A percentile compares a stretch with the other conserved stretches of the same genome.
Evolutionary conservation across 1,140 invertebrate genomes (phyloP).

Genomic region (Trinorchestia longiramus): DNA sequence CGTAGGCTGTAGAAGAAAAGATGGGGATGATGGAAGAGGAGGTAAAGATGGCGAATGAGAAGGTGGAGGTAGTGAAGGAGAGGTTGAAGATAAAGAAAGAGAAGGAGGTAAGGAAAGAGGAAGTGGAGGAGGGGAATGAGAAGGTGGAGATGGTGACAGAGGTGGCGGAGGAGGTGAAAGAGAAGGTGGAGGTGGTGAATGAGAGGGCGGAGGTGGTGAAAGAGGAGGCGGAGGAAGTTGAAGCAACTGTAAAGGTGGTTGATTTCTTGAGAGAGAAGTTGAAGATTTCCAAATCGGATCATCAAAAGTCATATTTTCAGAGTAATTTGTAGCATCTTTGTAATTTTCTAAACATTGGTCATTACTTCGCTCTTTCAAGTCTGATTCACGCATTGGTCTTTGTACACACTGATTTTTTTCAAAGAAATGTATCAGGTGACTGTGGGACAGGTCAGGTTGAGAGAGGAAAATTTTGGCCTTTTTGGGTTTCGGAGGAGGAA

Average conservation of each 20-base stretch:
- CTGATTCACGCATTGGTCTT: neutral
- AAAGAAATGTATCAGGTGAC: neutral
- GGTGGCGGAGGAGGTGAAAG: neutral
- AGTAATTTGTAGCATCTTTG: neutral
- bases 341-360: neutral
- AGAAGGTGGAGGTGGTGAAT: neutral
- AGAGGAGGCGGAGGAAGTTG: slow-evolving; percentile 3
- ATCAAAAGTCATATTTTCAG: neutral
- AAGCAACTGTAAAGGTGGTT: neutral
- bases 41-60: neutral
- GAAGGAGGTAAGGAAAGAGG: neutral
- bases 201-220: neutral
- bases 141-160: neutral
- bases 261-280: neutral
- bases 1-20: neutral
- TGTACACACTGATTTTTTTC: neutral
- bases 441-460: neutral
- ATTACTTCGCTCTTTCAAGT: neutral
- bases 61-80: neutral
- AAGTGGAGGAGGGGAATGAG: neutral
- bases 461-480: slow-evolving; percentile 1
- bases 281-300: neutral
- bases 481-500: slow-evolving; percentile 40
- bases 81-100: neutral
- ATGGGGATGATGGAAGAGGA: neutral